Base-by-base conservation (phyloP, 92 coral and sea anemone species). In the Porites cylindrica region DNA sequence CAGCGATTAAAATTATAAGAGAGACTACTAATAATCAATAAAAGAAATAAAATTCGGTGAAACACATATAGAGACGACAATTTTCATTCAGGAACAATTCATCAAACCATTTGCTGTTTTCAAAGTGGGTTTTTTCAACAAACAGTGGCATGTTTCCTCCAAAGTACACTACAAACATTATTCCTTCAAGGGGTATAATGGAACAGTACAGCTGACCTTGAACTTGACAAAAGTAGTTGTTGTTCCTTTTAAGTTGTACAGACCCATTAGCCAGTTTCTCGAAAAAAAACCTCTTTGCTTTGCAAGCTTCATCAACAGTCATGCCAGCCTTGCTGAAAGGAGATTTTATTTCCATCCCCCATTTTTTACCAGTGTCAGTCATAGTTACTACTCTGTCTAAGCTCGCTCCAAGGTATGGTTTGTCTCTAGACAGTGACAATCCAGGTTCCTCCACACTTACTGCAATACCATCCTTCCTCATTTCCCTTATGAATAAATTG, bases 261-360 rank as follows among this genome's bases (percentile, higher is more conserved):
- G 85, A 81, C 54, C 68, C 82, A 65, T 85, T 58, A 77, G 75
- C 84, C 43, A 85, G 80, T 76, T 88, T 69, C 76, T 88, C 61
- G 58, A 77, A 9, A 77, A 76, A 82, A 76, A 66, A 81, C 24
- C 58, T 82, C 82, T 67, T 73, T 82, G 80, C 14, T 64, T 62
- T 64, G 10, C 85, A 76, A 32, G 93, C 87, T 51, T 90, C 88
- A 73, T 90, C 84, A 6, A 72, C 75, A 60, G 90, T 90, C 87
- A 80, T 90, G 78, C 90, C 93, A 19, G 87, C 83, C 53, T 90
- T 86, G 79, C 93, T 91, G 60, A 91, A 80, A 14, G 93, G 93
- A 29, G 77, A 86, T 76, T 91, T 86, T 3, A 75, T 86, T 62
- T 91, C 93, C 70, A 82, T 71, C 51, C 90, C 93, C 91, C 93